Conservation (phyloP, 2,113 vertebrate genomes). For the Urocolius indicus region DNA sequence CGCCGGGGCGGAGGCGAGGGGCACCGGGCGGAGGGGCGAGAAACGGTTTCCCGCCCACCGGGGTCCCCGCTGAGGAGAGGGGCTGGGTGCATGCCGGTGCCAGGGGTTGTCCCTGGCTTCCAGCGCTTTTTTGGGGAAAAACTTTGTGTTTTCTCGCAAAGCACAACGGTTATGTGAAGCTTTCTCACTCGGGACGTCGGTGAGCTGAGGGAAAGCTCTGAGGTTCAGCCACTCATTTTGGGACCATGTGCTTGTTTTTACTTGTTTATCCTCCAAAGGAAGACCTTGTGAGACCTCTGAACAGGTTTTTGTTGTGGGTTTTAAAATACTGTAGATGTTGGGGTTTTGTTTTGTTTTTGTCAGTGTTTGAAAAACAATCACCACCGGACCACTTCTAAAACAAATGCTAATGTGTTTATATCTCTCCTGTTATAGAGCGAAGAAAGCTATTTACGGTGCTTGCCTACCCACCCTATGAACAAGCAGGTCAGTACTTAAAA, state of each 20-base stretch:
- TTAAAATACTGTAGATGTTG: neutral
- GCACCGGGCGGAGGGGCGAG: too few species aligned
- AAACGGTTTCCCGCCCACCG: too few species aligned
- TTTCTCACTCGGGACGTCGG: too few species aligned
- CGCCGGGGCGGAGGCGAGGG: too few species aligned
- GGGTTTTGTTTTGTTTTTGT: neutral
- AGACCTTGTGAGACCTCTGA: neutral
- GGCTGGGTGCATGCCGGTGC: too few species aligned
- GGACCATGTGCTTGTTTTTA: neutral
- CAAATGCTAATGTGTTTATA: neutral
- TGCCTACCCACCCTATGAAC: neutral
- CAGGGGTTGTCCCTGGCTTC: too few species aligned
- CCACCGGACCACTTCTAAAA: neutral
- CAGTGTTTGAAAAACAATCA: neutral
- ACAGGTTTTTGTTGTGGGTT: neutral
- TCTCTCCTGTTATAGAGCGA: neutral
- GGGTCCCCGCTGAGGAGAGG: too few species aligned
- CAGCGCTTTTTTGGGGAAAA: accelerated
- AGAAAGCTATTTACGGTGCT: conserved; percentile 7
- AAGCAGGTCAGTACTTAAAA: conserved; percentile 57
- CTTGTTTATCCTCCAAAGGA: neutral
- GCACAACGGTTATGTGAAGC: accelerated
- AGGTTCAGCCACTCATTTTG: neutral
- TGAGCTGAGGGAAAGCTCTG: neutral
- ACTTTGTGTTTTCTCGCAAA: neutral